phyloP scores from a whole-genome alignment of 1,140 invertebrate species.

The Centruroides vittatus region DNA sequence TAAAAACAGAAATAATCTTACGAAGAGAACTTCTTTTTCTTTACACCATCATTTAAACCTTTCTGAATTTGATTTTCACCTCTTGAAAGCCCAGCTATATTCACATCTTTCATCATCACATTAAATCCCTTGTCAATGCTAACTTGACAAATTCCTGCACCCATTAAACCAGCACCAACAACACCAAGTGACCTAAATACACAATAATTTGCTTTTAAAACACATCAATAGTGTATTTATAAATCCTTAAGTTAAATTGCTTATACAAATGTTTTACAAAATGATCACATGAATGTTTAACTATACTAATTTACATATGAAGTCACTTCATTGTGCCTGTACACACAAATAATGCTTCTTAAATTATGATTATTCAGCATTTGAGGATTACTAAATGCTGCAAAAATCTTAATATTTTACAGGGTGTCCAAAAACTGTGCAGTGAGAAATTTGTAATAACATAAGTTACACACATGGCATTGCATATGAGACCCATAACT shows the following conservation, averaged over 20 bases:
- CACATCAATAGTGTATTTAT: not conserved
- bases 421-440: no score
- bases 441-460: no score
- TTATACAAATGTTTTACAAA: constrained; percentile 4
- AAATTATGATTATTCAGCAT: no score
- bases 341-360: no score
- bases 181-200: constrained; percentile 56
- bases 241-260: constrained; percentile 3
- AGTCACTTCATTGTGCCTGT: no score
- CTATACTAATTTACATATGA: no score
- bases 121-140: constrained; percentile 86
- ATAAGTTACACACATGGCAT: no score
- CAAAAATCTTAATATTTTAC: no score
- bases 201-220: not conserved
- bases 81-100: constrained; percentile 57
- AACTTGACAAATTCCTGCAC: constrained; percentile 91
- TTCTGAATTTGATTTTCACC: constrained; percentile 83
- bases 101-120: constrained; percentile 85
- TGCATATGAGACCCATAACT: no score
- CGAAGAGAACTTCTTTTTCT: constrained; percentile 58
- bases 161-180: constrained; percentile 89
- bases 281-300: not conserved
- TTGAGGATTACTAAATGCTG: no score
- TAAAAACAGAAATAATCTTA: constrained; percentile 31
- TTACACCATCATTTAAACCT: constrained; percentile 61